Evolutionary conservation across 1,140 invertebrate species (phyloP), one percentile per base, ranked within the genome.

Genomic region (Ceratosolen solmsi): DNA sequence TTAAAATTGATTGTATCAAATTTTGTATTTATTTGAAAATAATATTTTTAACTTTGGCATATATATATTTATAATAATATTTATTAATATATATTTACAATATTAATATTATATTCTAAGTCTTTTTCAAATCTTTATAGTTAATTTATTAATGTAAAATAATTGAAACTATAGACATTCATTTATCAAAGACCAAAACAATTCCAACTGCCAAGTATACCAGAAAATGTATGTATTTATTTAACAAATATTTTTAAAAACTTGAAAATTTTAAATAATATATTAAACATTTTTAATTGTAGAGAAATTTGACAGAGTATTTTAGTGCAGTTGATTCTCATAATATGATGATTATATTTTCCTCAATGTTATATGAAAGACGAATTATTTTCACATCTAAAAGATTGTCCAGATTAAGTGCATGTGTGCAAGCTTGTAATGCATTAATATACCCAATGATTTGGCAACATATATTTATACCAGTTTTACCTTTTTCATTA

Each of bases 391-490:
- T 99, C 84, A 96, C 95, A 8, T 98, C 97, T 0, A 95, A 95
- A 83, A 95, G 95, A 89, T 92, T 98, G 78, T 97, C 95, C 85
- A 93, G 96, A 80, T 92, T 99, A 60, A 97, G 97, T 83, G 96
- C 97, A 1, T 98, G 98, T 88, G 96, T 99, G 25, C 97, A 99
- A 91, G 97, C 98, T 8, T 96, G 97, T 11, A 98, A 98, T 89
- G 94, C 96, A 80, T 94, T 99, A 46, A 94, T 99, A 41, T 99
- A 98, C 92, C 98, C 98, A 7, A 98, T 99, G 97, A 95, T 96
- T 84, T 99, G 98, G 98, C 98, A 99, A 90, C 97, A 99, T 87
- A 97, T 99, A 87, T 99, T 97, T 88, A 99, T 99, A 90, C 98
- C 98, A 41, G 95, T 98, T 83, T 89, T 99, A 83, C 98, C 98